These are phyloP conservation scores for Bergia puertoricense DNA, from an alignment of 92 coral and sea anemone genomes.

Conservation along the genomic window DNA sequence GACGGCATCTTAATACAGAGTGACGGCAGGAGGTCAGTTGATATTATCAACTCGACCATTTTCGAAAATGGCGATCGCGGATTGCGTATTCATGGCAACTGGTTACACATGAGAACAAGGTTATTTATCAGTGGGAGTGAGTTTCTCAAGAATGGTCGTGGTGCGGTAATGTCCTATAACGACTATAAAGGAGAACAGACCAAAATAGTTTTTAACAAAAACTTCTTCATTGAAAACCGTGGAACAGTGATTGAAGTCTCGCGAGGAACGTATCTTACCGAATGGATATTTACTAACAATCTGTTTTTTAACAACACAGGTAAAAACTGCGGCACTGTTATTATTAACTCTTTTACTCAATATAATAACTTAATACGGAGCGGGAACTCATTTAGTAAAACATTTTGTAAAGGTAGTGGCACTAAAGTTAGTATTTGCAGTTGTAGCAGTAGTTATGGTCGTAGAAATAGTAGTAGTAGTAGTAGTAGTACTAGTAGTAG, in stretches of 20 bases:
- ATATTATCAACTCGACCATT: constrained; percentile 53
- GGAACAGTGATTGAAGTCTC: constrained; percentile 42
- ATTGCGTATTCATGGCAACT: constrained; percentile 18
- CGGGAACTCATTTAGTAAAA: background rate
- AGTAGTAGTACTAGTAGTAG: background rate
- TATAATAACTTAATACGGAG: background rate
- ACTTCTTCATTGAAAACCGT: constrained; percentile 38
- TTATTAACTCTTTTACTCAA: too few relatives aligned
- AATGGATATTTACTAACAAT: constrained; percentile 43
- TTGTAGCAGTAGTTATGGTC: background rate
- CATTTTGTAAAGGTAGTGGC: background rate
- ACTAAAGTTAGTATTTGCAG: too few relatives aligned
- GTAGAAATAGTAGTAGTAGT: background rate
- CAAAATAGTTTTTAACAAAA: constrained; percentile 19
- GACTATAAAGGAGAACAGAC: background rate
- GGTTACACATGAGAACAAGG: background rate
- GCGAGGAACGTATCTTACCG: background rate
- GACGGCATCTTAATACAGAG: constrained; percentile 42
- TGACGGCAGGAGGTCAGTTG: constrained; percentile 21
- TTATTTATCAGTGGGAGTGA: constrained; percentile 31
- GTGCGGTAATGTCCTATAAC: constrained; percentile 27
- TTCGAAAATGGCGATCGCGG: constrained; percentile 54
- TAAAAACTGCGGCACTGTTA: background rate
- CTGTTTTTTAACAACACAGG: constrained; percentile 39
- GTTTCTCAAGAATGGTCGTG: constrained; percentile 53